Percentiles rank a stretch among this genome's conserved stretches.
Conservation (phyloP, 1,140 invertebrate species). For the Drosophila ironensis region DNA sequence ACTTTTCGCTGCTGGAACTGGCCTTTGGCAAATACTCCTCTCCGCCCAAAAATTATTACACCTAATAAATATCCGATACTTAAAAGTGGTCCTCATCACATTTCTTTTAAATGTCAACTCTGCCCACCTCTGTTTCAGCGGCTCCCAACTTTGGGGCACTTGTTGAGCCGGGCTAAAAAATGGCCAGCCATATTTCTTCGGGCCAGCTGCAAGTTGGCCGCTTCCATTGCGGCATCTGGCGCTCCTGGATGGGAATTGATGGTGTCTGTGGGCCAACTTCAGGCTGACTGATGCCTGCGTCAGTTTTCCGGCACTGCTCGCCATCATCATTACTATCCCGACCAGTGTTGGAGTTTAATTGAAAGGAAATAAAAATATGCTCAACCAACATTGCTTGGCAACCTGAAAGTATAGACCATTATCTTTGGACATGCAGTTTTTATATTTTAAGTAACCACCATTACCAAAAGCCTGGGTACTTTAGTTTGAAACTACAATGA, state of each 20-base stretch:
- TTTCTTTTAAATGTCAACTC: constrained; percentile 51
- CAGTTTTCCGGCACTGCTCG: constrained; percentile 16
- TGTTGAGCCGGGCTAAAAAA: constrained; percentile 61
- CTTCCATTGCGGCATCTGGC: neutral
- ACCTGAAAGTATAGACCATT: constrained; percentile 12
- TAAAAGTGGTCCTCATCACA: constrained; percentile 52
- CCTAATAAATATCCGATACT: constrained; percentile 57
- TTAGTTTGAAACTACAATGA: no score
- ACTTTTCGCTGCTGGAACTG: constrained; percentile 88
- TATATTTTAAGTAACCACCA: no score
- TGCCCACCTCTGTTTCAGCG: neutral
- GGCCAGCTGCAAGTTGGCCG: constrained; percentile 10
- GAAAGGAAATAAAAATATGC: constrained; percentile 54
- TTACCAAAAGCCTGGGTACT: no score
- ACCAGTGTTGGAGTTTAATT: constrained; percentile 40
- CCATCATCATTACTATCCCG: constrained; percentile 12
- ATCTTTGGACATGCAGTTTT: no score
- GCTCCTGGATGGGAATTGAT: constrained; percentile 8
- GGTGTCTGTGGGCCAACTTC: constrained; percentile 20
- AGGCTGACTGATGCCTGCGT: constrained; percentile 59
- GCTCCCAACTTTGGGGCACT: constrained; percentile 13
- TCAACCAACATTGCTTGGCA: constrained; percentile 44
- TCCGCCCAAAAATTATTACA: constrained; percentile 70
- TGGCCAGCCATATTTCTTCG: constrained; percentile 63
- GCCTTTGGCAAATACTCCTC: constrained; percentile 87